A percentile compares a stretch with the other conserved stretches of the same genome.
Conservation (phyloP, 2,888 invertebrate genomes). For the Tachina fera region DNA sequence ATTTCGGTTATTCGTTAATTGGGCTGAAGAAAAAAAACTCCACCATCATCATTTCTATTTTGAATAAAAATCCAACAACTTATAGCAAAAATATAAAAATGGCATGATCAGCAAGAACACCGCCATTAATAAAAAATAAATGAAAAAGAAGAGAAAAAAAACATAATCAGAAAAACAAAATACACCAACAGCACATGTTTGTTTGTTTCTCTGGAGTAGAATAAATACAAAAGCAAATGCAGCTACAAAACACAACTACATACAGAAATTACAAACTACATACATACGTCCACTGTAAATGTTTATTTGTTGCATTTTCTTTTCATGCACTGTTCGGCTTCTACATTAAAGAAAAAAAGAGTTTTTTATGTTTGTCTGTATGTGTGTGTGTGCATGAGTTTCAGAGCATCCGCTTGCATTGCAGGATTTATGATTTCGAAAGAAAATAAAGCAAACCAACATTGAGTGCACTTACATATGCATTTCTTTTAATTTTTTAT, state of each 20-base stretch:
- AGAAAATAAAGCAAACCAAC: slow-evolving; percentile 32
- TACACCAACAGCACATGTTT: slow-evolving; percentile 40
- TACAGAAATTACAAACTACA: too few species aligned
- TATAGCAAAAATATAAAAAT: slow-evolving; percentile 35
- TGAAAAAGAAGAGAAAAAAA: not conserved
- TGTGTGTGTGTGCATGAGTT: slow-evolving; percentile 2
- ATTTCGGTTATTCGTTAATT: slow-evolving; percentile 51
- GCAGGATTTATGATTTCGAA: slow-evolving; percentile 67
- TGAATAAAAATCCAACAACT: slow-evolving; percentile 26
- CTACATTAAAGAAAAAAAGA: not conserved
- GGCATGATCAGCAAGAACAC: slow-evolving; percentile 60
- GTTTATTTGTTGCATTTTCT: slow-evolving; percentile 22
- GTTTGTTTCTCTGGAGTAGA: slow-evolving; percentile 10
- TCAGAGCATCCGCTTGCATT: slow-evolving; percentile 60
- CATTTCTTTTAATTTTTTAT: not conserved
- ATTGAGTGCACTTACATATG: not conserved
- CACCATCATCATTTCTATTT: slow-evolving; percentile 52
- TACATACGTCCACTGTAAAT: slow-evolving; percentile 31
- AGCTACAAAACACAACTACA: slow-evolving; percentile 24
- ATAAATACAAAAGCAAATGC: slow-evolving; percentile 27
- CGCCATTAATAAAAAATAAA: slow-evolving; percentile 42
- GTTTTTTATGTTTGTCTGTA: not conserved
- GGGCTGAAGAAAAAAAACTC: slow-evolving; percentile 25
- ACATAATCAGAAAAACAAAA: slow-evolving; percentile 17
- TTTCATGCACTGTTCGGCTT: slow-evolving; percentile 4